Base-by-base conservation (phyloP, 1,140 invertebrate species). In the Sitobion miscanthi region DNA sequence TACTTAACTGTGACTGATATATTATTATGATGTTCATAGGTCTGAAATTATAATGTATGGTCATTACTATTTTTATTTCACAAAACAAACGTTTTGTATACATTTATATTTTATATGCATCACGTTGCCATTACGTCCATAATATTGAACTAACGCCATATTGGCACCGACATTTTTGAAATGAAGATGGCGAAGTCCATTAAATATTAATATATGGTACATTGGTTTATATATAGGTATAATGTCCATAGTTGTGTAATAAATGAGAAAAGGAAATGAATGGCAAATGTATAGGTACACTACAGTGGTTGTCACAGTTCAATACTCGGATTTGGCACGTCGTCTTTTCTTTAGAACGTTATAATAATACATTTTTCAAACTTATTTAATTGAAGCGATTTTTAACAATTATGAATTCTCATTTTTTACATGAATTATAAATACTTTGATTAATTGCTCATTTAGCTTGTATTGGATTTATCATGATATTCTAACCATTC, bases 91-190 rank as follows among this genome's bases (percentile, higher is more conserved):
- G 14, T 77, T 77, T n/a, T 77, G n/a, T 20, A n/a, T 77, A 77
- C 62, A 77, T 62, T 77, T 30, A 62, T 8, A 62, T 62, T 62
- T 69, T 69, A 77, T 14, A 77, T 77, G 14, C 62, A 54, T 54
- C 52, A n/a, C 14, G n/a, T 77, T 77, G n/a, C 30, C 62, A 17
- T 77, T n/a, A n/a, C 30, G 14, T 77, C 62, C n/a, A 77, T 17
- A 77, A 35, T 77, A n/a, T n/a, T 77, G n/a, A 77, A 77, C 62
- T 77, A n/a, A 77, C 62, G 62, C n/a, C n/a, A 77, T 77, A 77
- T 77, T 77, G 62, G 62, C 62, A 35, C 62, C 14, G n/a, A 77
- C 30, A 17, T 77, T 77, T 77, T 77, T 0, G 62, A 77, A 77
- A 77, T n/a, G 30, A 77, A 35, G 62, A 17, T n/a, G 30, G 17